Evolutionary conservation across 2,888 invertebrate genomes (phyloP), one percentile per base, ranked within the genome.

Genomic region (Myopa tessellatipennis): DNA sequence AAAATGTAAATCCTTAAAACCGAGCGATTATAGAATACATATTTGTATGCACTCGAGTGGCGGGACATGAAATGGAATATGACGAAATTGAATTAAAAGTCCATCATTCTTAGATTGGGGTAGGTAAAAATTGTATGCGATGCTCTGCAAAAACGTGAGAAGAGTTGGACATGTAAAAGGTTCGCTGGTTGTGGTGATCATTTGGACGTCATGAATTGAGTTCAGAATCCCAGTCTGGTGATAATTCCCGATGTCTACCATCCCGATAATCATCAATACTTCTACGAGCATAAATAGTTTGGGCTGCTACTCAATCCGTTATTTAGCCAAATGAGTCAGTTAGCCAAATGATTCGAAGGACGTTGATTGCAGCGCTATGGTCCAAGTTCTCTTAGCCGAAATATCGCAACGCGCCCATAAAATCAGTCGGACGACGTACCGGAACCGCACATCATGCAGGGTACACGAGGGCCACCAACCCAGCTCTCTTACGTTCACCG

Each of bases 1-100:
- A 77, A 74, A 70, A 76, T 73, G 61, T 71, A 75, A 55, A n/a
- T 63, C 67, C 67, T 58, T n/a, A 60, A 58, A 60, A 60, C 71
- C 65, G 63, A 50, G 55, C 70, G 71, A 70, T 65, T 34, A 70
- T 71, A 71, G 26, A 16, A 38, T 55, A 16, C 14, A 55, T 55
- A n/a, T n/a, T n/a, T 55, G 3, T 55, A 50, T 50, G 50, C 50
- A 50, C 50, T 2, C 14, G 8, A 36, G 65, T 26, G 61, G 61
- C 34, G 36, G 3, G 72, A 4, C 18, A 63, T 63, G 26, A 12
- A n/a, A 55, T 55, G 5, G n/a, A 55, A 55, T 14, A 2, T 55
- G n/a, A 55, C 16, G 55, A 55, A 55, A 55, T 55, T 55, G n/a
- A 55, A 55, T 55, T 55, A 55, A 55, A 55, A 16, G 5, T n/a